Evolutionary conservation across 2,797 vertebrate species (phyloP).

Genomic region (Podarcis siculus): DNA sequence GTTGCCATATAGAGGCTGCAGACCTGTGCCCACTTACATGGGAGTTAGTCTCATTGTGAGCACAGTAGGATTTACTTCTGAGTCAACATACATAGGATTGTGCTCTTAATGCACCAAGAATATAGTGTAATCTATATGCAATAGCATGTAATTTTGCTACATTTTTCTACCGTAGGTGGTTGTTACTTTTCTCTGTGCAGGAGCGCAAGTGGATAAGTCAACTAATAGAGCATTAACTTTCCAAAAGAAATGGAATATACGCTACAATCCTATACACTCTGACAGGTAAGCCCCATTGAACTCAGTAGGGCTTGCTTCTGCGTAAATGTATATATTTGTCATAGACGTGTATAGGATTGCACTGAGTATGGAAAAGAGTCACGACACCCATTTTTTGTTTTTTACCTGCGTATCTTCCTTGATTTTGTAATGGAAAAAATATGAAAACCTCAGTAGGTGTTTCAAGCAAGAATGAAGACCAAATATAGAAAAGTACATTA

Average conservation of each 20-base stretch:
- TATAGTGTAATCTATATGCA: slow-evolving; percentile 59
- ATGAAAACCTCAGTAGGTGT: slow-evolving; percentile 65
- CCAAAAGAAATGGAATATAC: slow-evolving; percentile 41
- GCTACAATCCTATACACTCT: slow-evolving; percentile 9
- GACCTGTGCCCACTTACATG: background rate
- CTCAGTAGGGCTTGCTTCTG: background rate
- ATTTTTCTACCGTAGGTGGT: slow-evolving; percentile 48
- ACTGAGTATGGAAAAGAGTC: slow-evolving; percentile 63
- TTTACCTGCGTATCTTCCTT: slow-evolving; percentile 28
- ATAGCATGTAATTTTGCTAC: slow-evolving; percentile 54
- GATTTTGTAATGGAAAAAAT: slow-evolving; percentile 62
- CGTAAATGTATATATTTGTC: too few species aligned
- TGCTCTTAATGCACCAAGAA: slow-evolving; percentile 49
- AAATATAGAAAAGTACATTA: slow-evolving; percentile 70
- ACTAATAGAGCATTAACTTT: slow-evolving; percentile 53
- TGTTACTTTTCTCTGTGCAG: slow-evolving; percentile 51
- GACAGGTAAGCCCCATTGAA: background rate
- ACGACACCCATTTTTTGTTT: slow-evolving; percentile 46
- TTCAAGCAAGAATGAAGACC: slow-evolving; percentile 59
- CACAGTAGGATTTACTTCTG: background rate
- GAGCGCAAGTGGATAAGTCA: slow-evolving; percentile 45
- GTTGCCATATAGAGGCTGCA: slow-evolving; percentile 43
- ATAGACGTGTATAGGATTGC: background rate
- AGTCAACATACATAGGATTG: background rate
- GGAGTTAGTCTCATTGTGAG: background rate